Evolutionary conservation across 2,888 invertebrate genomes (phyloP).

Genomic region (Cylloceria caligata): DNA sequence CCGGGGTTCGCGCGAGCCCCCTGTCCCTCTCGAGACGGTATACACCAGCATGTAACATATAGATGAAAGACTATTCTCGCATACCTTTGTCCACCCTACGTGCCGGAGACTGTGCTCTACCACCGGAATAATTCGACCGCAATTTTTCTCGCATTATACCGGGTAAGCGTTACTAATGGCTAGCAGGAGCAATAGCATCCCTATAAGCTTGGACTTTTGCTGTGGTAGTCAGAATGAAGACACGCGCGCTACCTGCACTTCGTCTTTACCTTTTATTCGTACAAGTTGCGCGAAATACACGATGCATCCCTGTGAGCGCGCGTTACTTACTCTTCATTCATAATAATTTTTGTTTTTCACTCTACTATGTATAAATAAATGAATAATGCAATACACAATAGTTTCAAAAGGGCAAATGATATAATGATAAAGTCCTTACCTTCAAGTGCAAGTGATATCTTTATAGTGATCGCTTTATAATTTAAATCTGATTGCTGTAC

Average conservation of each 20-base stretch:
- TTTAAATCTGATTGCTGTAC: too few species aligned
- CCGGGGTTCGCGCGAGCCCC: conserved; percentile 49
- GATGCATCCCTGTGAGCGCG: neutral
- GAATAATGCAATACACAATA: neutral
- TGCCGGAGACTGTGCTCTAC: conserved; percentile 67
- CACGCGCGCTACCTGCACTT: conserved; percentile 36
- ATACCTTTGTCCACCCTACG: conserved; percentile 72
- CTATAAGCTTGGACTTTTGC: conserved; percentile 30
- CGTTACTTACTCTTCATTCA: neutral
- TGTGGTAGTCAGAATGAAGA: conserved; percentile 36
- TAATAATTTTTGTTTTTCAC: neutral
- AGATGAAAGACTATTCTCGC: conserved; percentile 37
- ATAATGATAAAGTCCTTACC: neutral
- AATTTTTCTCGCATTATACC: conserved; percentile 80
- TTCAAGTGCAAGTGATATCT: too few species aligned
- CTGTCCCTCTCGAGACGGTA: conserved; percentile 22
- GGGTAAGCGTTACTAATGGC: conserved; percentile 81
- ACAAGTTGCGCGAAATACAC: neutral
- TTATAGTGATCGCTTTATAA: too few species aligned
- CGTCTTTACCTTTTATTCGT: neutral
- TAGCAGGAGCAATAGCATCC: conserved; percentile 39
- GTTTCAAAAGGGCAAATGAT: neutral
- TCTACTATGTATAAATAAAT: too few species aligned
- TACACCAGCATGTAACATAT: conserved; percentile 37
- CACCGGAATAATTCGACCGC: conserved; percentile 78